Evolutionary conservation across 2,888 invertebrate species (phyloP), one percentile per base, ranked within the genome.

Genomic region (Drosophila fungiperda): DNA sequence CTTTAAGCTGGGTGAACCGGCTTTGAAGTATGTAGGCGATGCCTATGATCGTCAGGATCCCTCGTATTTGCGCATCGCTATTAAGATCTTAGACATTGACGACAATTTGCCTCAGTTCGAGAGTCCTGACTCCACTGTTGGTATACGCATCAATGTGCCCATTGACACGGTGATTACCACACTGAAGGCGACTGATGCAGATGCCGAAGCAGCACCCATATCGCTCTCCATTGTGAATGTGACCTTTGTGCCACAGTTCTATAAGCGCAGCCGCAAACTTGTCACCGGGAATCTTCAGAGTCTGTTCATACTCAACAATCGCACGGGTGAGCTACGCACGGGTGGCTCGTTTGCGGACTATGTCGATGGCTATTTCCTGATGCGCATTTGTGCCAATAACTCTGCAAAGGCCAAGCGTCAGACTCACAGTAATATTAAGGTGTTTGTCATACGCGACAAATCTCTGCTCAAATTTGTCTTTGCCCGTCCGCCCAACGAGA

Each of bases 101-200:
- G 97, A 97, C 80, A 96, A 97, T 89, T 91, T 95, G 40, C 97
- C 97, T 0, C 93, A 94, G 76, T 97, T 97, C 72, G 94, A 94
- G 45, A 94, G 94, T 32, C 94, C 94, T 4, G 95, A 95, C 73
- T 94, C 94, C 50, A 96, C 96, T 0, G 93, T 96, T 8, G 96
- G 97, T 1, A 96, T 97, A 0, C 94, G 96, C 49, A 93, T 96
- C 1, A 96, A 96, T 89, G 96, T 96, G 0, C 96, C 96, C 1
- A 94, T 96, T 33, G 96, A 96, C 73, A 96, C 96, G 0, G 94
- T 95, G 20, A 94, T 97, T 36, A 94, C 95, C 0, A 95, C 95
- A 0, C 91, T 97, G 4, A 94, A 94, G 33, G 97, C 97, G 0
- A 93, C 90, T 3, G 97, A 97, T 87, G 93, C 94, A 1, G 97